Evolutionary conservation across 2,797 vertebrate genomes (phyloP).

Genomic region (Arnoldichthys spilopterus): DNA sequence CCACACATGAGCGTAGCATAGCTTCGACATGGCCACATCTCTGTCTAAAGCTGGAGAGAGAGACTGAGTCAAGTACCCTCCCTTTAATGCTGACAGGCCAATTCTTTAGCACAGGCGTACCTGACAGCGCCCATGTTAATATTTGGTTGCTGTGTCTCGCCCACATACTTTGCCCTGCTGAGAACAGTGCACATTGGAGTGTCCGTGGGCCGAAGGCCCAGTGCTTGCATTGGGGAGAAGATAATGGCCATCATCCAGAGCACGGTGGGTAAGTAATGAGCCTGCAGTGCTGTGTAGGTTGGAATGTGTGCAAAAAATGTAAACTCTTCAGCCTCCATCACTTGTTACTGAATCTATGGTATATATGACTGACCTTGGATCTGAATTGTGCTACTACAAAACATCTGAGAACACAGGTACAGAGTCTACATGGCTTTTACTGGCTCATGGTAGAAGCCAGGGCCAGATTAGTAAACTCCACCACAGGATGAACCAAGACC

Average conservation of each 20-base stretch:
- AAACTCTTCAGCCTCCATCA: not conserved
- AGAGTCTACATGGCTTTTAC: constrained; percentile 10
- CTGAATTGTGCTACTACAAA: constrained; percentile 6
- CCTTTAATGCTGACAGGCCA: constrained; percentile 10
- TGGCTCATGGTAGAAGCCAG: not conserved
- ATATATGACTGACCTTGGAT: constrained; percentile 5
- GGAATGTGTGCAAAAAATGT: constrained; percentile 19
- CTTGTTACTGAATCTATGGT: constrained; percentile 8
- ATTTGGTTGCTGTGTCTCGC: constrained; percentile 13
- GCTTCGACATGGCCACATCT: not conserved
- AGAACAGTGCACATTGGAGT: not conserved
- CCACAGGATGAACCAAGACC: constrained; percentile 1
- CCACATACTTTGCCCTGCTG: not conserved
- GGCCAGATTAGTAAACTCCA: constrained; percentile 3
- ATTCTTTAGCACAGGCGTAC: not conserved
- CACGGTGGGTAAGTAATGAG: constrained; percentile 22
- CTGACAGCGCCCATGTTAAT: constrained; percentile 17
- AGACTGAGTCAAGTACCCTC: constrained; percentile 21
- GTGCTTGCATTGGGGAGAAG: not conserved
- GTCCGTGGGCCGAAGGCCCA: constrained; percentile 6
- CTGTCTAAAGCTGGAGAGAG: constrained; percentile 10
- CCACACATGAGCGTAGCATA: constrained; percentile 16
- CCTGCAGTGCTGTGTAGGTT: constrained; percentile 20
- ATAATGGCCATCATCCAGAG: constrained; percentile 22
- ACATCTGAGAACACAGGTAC: constrained; percentile 13